Evolutionary conservation across 1,140 invertebrate genomes (phyloP).

Genomic region (Mya arenaria): DNA sequence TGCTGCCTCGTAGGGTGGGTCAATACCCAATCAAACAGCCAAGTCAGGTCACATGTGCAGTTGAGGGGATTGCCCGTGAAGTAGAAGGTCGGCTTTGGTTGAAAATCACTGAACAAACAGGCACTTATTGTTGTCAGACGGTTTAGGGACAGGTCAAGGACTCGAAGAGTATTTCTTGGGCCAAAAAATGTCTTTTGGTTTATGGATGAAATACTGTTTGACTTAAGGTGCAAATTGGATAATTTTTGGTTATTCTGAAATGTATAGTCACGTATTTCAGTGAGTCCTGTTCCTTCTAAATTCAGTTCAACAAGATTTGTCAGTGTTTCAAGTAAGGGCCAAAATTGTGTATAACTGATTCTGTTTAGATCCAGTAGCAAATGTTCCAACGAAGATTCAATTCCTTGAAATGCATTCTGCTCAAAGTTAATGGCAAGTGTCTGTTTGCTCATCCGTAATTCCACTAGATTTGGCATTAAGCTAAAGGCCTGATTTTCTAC

Average conservation of each 20-base stretch:
- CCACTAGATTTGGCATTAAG: conserved; percentile 47
- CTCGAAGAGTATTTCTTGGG: conserved; percentile 57
- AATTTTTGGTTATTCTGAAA: conserved; percentile 59
- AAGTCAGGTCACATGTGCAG: conserved; percentile 69
- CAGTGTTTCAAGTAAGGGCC: conserved; percentile 57
- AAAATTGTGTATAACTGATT: conserved; percentile 53
- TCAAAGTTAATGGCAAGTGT: not conserved
- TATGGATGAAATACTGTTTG: conserved; percentile 58
- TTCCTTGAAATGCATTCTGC: conserved; percentile 38
- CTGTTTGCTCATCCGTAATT: conserved; percentile 60
- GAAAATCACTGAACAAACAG: conserved; percentile 67
- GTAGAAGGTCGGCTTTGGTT: conserved; percentile 35
- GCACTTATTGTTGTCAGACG: conserved; percentile 60
- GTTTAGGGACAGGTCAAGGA: conserved; percentile 59
- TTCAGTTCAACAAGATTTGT: conserved; percentile 45
- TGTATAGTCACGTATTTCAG: conserved; percentile 57
- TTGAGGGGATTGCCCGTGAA: conserved; percentile 62
- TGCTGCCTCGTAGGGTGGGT: not conserved
- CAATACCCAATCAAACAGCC: conserved; percentile 62
- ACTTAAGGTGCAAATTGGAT: conserved; percentile 50
- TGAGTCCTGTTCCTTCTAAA: conserved; percentile 54
- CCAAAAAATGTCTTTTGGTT: conserved; percentile 59
- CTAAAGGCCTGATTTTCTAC: conserved; percentile 62
- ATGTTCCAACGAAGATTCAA: conserved; percentile 46
- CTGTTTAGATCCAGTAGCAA: conserved; percentile 46